Conservation (phyloP, 2,797 vertebrate species). For the Esox masquinongy region DNA sequence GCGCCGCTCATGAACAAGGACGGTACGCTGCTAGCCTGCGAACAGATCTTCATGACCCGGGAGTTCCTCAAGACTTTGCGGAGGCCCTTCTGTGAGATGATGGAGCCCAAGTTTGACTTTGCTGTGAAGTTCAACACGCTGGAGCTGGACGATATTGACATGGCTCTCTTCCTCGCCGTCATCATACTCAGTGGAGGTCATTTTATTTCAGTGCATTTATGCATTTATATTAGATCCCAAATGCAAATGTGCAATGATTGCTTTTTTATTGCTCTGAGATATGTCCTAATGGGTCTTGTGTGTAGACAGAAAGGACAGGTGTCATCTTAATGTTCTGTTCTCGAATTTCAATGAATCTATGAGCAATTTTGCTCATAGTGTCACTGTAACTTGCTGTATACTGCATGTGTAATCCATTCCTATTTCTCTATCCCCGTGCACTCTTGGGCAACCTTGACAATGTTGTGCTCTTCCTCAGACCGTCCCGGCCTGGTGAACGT, state of each 20-base stretch:
- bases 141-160: constrained; percentile 84
- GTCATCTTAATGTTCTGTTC: background rate
- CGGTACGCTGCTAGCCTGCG: constrained; percentile 79
- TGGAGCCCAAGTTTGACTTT: constrained; percentile 88
- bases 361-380: background rate
- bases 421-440: background rate
- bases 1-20: constrained; percentile 87
- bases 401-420: background rate
- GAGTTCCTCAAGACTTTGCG: constrained; percentile 86
- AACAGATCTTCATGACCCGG: constrained; percentile 84
- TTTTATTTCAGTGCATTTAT: constrained; percentile 22
- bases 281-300: background rate
- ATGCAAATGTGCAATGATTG: background rate
- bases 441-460: background rate
- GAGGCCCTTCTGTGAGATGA: constrained; percentile 84
- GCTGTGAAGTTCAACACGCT: constrained; percentile 84
- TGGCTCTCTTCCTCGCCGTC: constrained; percentile 85
- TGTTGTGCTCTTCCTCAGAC: constrained; percentile 51
- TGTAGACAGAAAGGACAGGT: background rate
- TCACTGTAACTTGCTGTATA: background rate
- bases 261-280: background rate
- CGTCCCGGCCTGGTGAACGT: constrained; percentile 78
- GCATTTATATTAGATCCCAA: constrained; percentile 5
- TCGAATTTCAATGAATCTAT: background rate
- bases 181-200: constrained; percentile 87